Evolutionary conservation across 2,797 vertebrate genomes (phyloP), one percentile per base, ranked within the genome.

Genomic region (Spea hammondii): DNA sequence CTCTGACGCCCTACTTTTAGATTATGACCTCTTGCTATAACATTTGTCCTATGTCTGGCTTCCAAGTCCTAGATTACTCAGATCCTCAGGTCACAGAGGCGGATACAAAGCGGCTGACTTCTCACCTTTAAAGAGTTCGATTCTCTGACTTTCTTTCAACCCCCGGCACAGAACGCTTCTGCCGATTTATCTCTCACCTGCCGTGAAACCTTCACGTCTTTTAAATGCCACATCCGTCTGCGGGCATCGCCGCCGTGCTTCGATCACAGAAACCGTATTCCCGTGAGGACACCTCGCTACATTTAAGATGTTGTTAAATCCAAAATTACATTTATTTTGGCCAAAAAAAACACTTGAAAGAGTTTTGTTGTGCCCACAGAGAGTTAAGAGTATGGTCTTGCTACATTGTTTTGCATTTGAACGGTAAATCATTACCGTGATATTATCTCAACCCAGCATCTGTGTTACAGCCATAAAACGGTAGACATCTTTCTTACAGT

Each of bases 141-240:
- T 17, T 54, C 12, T 1, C 14, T 50, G 6, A 49, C 46, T 54
- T 51, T 45, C 46, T 65, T 11, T 14, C 1, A 53, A 53, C 65
- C 71, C 4, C 7, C 14, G 12, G 71, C 12, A 0, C 47, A 8
- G 47, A 73, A 54, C 57, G 14, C 51, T 44, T 72, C 32, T 45
- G 64, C 60, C 54, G 74, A 76, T 64, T 80, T 66, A 65, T 54
- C 62, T 70, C 68, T 70, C 51, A 54, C 79, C 79, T 72, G 49
- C 32, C 51, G 79, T 70, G 57, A 65, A 60, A 71, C 66, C 72
- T 76, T 75, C 46, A 54, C 70, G 67, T n/a, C 44, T 32, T 65
- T 54, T 70, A 70, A 32, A 69, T 76, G 50, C 17, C 12, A 68
- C 51, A 51, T 14, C 65, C 68, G 48, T 10, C 71, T 49, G 48